Base-by-base conservation (phyloP, 2,888 invertebrate species). In the Dexiosoma caninum region DNA sequence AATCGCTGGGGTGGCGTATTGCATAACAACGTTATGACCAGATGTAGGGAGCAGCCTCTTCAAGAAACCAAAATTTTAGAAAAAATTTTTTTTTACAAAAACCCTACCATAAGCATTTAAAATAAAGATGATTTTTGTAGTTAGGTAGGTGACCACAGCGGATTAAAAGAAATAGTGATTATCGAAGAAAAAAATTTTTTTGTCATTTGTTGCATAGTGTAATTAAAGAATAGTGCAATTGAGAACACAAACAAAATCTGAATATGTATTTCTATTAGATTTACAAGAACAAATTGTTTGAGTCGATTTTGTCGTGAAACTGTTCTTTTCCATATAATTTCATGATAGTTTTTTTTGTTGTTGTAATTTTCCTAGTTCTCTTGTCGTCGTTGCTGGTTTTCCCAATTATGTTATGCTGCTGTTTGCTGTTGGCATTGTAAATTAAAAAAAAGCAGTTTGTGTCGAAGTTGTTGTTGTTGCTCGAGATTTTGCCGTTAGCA, bases 261-360 rank as follows among this genome's bases (percentile, higher is more conserved):
- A 5, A 3, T 27, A 5, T n/a, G 35, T 37, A 6, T 16, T 64
- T 42, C n/a, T 21, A 3, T 55, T 8, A 16, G 12, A 5, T 27
- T 14, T 53, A 14, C 35, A 37, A 44, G 40, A 37, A 53, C 40
- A 67, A 75, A 67, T 59, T 8, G 59, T 60, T 32, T 51, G 57
- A 37, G 21, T n/a, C 21, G 19, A 30, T 72, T 74, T 23, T n/a
- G n/a, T 12, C 35, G 40, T 46, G 10, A 49, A 60, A 49, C 21
- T 66, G 4, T 60, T 67, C 75, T 75, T 67, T 75, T 75, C n/a
- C n/a, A n/a, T 67, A 67, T 75, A 75, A 12, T 3, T 23, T 66
- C 40, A 10, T 8, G 42, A 75, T 75, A 32, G 57, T 23, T 64
- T 59, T 75, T 59, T 49, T 42, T 51, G n/a, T n/a, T n/a, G n/a